Conservation (phyloP, 2,888 invertebrate genomes). For the Zhuqinia jingwanae region DNA sequence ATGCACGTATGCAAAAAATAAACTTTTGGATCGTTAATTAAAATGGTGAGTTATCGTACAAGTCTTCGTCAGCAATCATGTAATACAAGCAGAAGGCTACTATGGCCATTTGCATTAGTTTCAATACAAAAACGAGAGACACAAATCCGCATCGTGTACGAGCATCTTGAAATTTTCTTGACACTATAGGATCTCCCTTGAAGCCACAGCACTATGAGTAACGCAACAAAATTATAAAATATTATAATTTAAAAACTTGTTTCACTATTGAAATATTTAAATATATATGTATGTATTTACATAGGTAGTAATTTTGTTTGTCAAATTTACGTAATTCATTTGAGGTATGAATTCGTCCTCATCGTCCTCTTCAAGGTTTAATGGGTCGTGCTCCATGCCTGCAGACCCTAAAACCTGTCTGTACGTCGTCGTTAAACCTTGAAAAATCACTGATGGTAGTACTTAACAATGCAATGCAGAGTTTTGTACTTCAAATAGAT, state of each 20-base stretch:
- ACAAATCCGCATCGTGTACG: slow-evolving; percentile 68
- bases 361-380: slow-evolving; percentile 62
- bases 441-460: not conserved
- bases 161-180: slow-evolving; percentile 60
- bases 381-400: slow-evolving; percentile 67
- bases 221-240: not conserved
- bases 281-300: too few species aligned
- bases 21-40: too few species aligned
- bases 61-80: slow-evolving; percentile 69
- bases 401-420: not conserved
- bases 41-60: slow-evolving; percentile 52
- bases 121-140: slow-evolving; percentile 66
- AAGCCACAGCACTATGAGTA: slow-evolving; percentile 73
- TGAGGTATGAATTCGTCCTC: slow-evolving; percentile 67
- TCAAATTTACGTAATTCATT: slow-evolving; percentile 71
- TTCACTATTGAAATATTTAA: not conserved
- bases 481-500: too few species aligned
- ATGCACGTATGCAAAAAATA: too few species aligned
- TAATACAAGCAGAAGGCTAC: slow-evolving; percentile 63
- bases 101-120: slow-evolving; percentile 60
- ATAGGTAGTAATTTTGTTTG: too few species aligned
- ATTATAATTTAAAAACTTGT: not conserved
- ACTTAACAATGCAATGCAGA: not conserved
- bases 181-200: slow-evolving; percentile 59
- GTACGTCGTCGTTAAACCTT: not conserved